These are phyloP conservation scores for Chrysomela aeneicollis DNA, from an alignment of 2,888 invertebrate genomes.

Conservation along the genomic window DNA sequence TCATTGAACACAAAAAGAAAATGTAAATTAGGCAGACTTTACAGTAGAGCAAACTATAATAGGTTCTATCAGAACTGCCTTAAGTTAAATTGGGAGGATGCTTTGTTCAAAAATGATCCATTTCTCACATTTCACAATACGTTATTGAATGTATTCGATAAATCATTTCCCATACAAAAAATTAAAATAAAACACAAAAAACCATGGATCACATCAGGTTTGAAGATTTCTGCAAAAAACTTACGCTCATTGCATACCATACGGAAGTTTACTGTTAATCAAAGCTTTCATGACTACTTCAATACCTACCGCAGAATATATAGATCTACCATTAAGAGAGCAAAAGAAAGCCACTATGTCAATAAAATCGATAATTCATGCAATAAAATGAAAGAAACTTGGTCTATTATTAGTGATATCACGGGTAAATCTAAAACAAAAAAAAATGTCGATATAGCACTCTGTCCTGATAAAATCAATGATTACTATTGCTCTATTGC, in stretches of 20 bases:
- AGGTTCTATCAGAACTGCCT: conserved; percentile 6
- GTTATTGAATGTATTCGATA: background rate
- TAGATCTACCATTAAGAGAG: background rate
- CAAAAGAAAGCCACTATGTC: background rate
- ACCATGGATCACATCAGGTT: background rate
- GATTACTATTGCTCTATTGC: background rate
- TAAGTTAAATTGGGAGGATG: background rate
- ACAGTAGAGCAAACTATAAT: conserved; percentile 2
- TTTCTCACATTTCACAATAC: background rate
- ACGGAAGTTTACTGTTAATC: background rate
- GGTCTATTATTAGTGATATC: background rate
- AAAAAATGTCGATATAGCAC: background rate
- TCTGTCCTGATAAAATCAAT: background rate
- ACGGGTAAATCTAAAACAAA: background rate
- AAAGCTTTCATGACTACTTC: background rate
- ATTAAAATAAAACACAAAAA: background rate
- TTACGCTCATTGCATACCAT: background rate
- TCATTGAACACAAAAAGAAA: background rate
- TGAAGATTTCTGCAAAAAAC: background rate
- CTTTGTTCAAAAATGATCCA: background rate
- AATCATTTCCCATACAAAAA: background rate
- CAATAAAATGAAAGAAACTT: background rate
- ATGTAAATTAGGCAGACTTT: background rate
- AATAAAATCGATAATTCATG: background rate
- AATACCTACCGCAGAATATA: background rate